phyloP scores from a whole-genome alignment of 2,888 invertebrate species.

The Drosophila robusta region DNA sequence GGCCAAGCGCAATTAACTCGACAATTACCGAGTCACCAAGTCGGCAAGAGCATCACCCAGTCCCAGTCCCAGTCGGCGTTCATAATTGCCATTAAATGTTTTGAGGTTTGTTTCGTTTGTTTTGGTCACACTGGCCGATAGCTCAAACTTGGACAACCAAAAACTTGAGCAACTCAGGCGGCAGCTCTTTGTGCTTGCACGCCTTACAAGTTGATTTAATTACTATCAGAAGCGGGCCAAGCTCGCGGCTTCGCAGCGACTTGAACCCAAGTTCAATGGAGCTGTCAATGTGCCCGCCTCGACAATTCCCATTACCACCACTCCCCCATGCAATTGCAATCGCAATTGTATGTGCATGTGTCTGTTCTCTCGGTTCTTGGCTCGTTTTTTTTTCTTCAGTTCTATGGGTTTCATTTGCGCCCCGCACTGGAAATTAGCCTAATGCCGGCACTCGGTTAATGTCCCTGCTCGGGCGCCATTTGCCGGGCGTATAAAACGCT shows the following conservation, averaged over 20 bases:
- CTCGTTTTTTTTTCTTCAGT: not conserved
- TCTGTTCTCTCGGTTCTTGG: conserved; percentile 2
- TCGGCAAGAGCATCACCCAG: conserved; percentile 20
- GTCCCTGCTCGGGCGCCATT: conserved; percentile 18
- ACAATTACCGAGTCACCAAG: conserved; percentile 65
- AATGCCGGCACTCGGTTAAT: conserved; percentile 8
- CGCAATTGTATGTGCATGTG: conserved; percentile 3
- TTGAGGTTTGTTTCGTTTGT: conserved; percentile 41
- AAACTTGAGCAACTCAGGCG: conserved; percentile 36
- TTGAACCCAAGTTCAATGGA: conserved; percentile 76
- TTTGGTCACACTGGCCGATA: conserved; percentile 17
- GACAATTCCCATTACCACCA: conserved; percentile 12
- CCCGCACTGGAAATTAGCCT: conserved; percentile 25
- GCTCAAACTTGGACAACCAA: conserved; percentile 5
- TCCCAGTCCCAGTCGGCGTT: conserved; percentile 21
- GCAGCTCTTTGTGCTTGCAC: conserved; percentile 34
- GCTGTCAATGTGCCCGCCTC: conserved; percentile 47
- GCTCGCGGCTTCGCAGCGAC: conserved; percentile 40
- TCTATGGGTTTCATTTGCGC: conserved; percentile 9
- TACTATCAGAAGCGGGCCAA: conserved; percentile 59
- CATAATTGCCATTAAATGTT: conserved; percentile 62
- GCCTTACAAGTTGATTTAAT: conserved; percentile 67
- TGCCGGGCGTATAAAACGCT: conserved; percentile 3
- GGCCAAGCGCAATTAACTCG: conserved; percentile 74
- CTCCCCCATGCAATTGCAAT: conserved; percentile 9